Evolutionary conservation across 2,113 vertebrate species (phyloP), one percentile per base, ranked within the genome.

Genomic region (Sebastes schlegelii): DNA sequence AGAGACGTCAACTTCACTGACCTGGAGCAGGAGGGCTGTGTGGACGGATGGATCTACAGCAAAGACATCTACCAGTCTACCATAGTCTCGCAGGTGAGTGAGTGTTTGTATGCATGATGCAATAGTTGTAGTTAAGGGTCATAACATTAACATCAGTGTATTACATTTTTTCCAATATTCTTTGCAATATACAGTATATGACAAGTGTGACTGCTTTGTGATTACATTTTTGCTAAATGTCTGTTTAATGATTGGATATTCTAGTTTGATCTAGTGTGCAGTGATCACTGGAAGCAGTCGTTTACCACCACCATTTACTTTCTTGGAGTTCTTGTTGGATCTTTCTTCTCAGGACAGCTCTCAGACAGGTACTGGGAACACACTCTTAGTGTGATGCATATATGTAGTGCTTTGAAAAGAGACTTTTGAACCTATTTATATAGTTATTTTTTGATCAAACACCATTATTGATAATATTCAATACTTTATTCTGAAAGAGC

Each of bases 241-340:
- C 26, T 34, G 26, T 34, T 34, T 54, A 12, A 42, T 71, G 16
- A 11, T 4, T 80, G 3, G 1, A 2, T 71, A 4, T 66, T 85
- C 10, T 94, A 98, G 97, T 98, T 97, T 95, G 91, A 98, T 90
- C 95, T 98, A 77, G 96, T 99, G 7, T 98, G 97, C 92, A 91
- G 92, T 16, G 80, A 96, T 0, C 95, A 97, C 89, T 99, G 97
- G 97, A 98, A 97, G 91, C 92, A 91, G 78, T 97, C 97, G 0
- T 74, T 99, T 58, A 95, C 95, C 14, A 85, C 95, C 75, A 97
- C 97, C 52, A 71, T 97, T 58, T 97, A 95, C 92, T 98, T 97
- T 1, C 70, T 96, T 84, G 97, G 97, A 1, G 96, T 97, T 74
- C 89, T 99, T 68, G 0, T 95, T 11, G 97, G 97, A 84, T 97